Evolutionary conservation across 1,140 invertebrate genomes (phyloP).

Genomic region (Cyphomyrmex costatus): DNA sequence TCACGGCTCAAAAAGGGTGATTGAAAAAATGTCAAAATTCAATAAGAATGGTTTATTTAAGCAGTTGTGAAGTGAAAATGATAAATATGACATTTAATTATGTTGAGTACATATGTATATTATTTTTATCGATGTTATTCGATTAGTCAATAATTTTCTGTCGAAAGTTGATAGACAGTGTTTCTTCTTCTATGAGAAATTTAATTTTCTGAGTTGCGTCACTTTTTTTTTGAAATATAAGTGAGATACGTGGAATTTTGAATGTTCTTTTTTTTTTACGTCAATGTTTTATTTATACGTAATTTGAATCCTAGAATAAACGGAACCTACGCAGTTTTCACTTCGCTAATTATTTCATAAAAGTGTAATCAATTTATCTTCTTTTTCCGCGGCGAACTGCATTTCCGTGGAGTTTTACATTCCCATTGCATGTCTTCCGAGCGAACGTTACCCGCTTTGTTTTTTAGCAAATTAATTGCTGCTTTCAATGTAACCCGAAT

Average conservation of each 20-base stretch:
- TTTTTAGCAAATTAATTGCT: constrained; percentile 43
- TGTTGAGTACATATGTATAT: too few relatives aligned
- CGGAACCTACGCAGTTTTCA: neutral
- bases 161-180: too few relatives aligned
- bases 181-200: too few relatives aligned
- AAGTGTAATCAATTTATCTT: constrained; percentile 15
- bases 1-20: too few relatives aligned
- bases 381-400: constrained; percentile 4
- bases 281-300: neutral
- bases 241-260: neutral
- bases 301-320: neutral
- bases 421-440: neutral
- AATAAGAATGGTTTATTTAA: too few relatives aligned
- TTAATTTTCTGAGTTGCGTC: too few relatives aligned
- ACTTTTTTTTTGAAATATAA: too few relatives aligned
- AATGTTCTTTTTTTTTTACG: neutral
- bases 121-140: too few relatives aligned
- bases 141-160: too few relatives aligned
- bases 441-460: neutral
- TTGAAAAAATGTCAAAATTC: too few relatives aligned
- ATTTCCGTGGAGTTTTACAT: constrained; percentile 33
- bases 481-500: constrained; percentile 16
- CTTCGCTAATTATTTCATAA: constrained; percentile 18
- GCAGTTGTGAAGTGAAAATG: too few relatives aligned
- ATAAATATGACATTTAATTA: too few relatives aligned